Base-by-base conservation (phyloP, 2,888 invertebrate genomes). In the Thereva unica region DNA sequence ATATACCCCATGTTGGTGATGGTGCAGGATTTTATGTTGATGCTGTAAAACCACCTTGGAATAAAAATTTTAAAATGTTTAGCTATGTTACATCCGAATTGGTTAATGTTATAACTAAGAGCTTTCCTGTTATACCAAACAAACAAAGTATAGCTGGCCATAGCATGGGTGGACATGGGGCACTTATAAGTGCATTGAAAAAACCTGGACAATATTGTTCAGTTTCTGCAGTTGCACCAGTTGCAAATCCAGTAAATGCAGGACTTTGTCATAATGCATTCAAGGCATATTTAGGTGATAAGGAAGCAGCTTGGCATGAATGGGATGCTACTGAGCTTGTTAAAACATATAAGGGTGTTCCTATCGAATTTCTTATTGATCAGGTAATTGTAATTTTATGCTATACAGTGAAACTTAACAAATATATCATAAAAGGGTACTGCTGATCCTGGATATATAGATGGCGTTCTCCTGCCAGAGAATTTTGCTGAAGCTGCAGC, bases 111-210 rank as follows among this genome's bases (percentile, higher is more conserved):
- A 84, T 97, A 47, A 86, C 87, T 72, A 81, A 84, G 54, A 90
- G 93, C 74, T 95, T 98, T 75, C 86, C 88, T 3, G 84, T 83
- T 0, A 67, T 80, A 3, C 76, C 82, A 23, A 84, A 85, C 6
- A 85, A 85, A 73, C 86, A 89, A 74, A 90, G 91, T 8, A 91
- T 93, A 68, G 90, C 89, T 86, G 93, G 92, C 0, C 92, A 92
- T 74, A 96, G 97, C 77, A 99, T 99, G 98, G 98, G 98, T 68
- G 98, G 98, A 34, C 97, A 98, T 82, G 98, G 99, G 40, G 97
- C 97, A 10, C 79, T 98, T 54, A 88, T 95, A 63, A 91, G 92
- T 76, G 91, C 92, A 4, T 81, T 99, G 49, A 92, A 93, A 80
- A 95, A 95, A 81, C 97, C 97, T 8, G 92, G 92, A n/a, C 82